Evolutionary conservation across 2,797 vertebrate genomes (phyloP), one percentile per base, ranked within the genome.

Genomic region (Vipera latastei): DNA sequence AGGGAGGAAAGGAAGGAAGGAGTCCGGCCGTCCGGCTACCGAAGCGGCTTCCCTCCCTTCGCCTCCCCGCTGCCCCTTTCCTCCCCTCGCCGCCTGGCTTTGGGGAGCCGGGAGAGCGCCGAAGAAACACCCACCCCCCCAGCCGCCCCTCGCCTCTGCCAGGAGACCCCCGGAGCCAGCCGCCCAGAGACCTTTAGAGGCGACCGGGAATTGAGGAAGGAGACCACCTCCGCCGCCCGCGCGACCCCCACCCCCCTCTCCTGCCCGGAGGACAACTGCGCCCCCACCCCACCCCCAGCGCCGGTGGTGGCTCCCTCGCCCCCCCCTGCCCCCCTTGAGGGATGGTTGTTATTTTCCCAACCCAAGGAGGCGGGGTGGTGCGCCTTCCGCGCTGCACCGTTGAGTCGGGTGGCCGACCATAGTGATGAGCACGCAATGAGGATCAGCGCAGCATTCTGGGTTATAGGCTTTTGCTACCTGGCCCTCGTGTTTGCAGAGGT

Each of bases 381-480:
- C 98, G 98, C 98, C 98, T 98, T 97, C 98, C 98, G 96, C 98
- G 97, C 96, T 96, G 96, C 95, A 96, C 97, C 95, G 95, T 98
- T 97, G 98, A 98, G 97, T 98, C 97, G 95, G 96, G 96, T 96
- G 97, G 97, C 96, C 97, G 97, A 97, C 97, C 95, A 96, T 96
- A 97, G 98, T 95, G 97, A 98, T 38, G 97, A 97, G 98, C 98
- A 97, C 98, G 99, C 99, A 98, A 99, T 99, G 99, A 99, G 98
- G 98, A 98, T 98, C 98, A 96, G 98, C 98, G 98, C 98, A 98
- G 98, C 97, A 97, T 93, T 98, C 92, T 98, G 98, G 98, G 98
- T 99, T 96, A 97, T 99, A 97, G 97, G 98, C 98, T 98, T 98
- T 97, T 98, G 98, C 97, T 99, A 98, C 98, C 98, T 99, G 98